Base-by-base conservation (phyloP, 92 coral and sea anemone genomes). In the Ricordea florida region DNA sequence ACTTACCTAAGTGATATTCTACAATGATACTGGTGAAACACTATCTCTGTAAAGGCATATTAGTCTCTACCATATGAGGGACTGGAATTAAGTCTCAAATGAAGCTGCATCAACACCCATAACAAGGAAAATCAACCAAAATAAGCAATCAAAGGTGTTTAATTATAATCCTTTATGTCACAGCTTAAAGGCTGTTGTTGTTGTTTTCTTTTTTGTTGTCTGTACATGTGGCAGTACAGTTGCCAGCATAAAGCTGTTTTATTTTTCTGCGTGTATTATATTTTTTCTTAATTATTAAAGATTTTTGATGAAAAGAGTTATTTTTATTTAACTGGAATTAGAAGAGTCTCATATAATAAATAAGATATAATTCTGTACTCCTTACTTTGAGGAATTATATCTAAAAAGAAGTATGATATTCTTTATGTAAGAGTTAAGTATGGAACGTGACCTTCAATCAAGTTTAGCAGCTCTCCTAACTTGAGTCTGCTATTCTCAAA, bases 291-390 rank as follows among this genome's bases (percentile, higher is more conserved):
- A 55, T 29, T 29, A 55, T 55, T 55, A 55, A 55, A 29, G 1
- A 29, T 5, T 5, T 29, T 55, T 55, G 62, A 55, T 55, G 40
- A 29, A 55, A 29, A 55, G n/a, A 13, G n/a, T 29, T 55, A 7
- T 55, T 55, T 55, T 55, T 40, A 55, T 55, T 29, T 55, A 40
- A 55, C 62, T 55, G 62, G 40, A 55, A 55, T n/a, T n/a, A 55
- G 38, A 55, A 55, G 62, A 55, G 4, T 55, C 32, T 11, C n/a
- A 1, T 55, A 55, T 29, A 55, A 29, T 28, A 55, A 55, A 15
- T 57, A 31, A n/a, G 13, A 31, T 27, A 33, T 13, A 32, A 1
- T 32, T 57, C 1, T 2, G 3, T 4, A 18, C 6, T 48, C 56
- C 56, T 52, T 52, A 23, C 34, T 25, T 52, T 52, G 28, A 57